These are phyloP conservation scores for Muscidifurax raptorellus DNA, from an alignment of 1,140 invertebrate genomes.

Conservation along the genomic window DNA sequence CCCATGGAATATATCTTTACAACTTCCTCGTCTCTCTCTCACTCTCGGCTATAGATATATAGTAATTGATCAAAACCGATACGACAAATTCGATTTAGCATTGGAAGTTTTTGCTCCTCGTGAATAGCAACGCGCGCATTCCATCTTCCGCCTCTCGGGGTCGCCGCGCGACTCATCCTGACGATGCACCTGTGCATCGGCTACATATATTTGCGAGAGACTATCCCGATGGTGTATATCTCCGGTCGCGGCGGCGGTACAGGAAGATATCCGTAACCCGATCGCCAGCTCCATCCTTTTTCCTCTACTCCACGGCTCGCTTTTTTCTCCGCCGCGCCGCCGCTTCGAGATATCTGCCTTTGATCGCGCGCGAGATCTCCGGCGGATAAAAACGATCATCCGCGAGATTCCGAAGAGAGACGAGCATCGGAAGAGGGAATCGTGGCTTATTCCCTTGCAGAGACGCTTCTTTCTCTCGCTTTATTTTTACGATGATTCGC, in stretches of 20 bases:
- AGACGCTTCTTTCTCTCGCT: background rate
- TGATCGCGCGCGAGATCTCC: slow-evolving; percentile 18
- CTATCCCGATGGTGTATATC: background rate
- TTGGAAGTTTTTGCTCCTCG: background rate
- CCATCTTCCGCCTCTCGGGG: background rate
- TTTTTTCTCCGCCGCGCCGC: background rate
- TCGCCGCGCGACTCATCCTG: background rate
- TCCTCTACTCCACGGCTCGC: background rate
- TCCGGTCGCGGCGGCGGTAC: background rate
- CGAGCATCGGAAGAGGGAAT: background rate
- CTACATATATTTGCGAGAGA: background rate
- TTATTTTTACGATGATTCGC: background rate
- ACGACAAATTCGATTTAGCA: slow-evolving; percentile 20
- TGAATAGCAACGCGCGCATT: background rate
- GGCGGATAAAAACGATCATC: slow-evolving; percentile 35
- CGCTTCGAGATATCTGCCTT: slow-evolving; percentile 7
- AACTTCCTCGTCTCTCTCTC: background rate
- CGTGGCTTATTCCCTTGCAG: background rate
- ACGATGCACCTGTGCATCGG: slow-evolving; percentile 13
- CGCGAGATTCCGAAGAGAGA: slow-evolving; percentile 47
- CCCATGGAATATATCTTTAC: background rate
- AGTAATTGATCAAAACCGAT: slow-evolving; percentile 9
- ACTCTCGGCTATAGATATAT: too few relatives aligned
- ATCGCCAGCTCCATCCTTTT: background rate
- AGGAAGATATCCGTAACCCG: slow-evolving; percentile 9